Evolutionary conservation across 2,113 vertebrate species (phyloP), one percentile per base, ranked within the genome.

Genomic region (Mola mola): DNA sequence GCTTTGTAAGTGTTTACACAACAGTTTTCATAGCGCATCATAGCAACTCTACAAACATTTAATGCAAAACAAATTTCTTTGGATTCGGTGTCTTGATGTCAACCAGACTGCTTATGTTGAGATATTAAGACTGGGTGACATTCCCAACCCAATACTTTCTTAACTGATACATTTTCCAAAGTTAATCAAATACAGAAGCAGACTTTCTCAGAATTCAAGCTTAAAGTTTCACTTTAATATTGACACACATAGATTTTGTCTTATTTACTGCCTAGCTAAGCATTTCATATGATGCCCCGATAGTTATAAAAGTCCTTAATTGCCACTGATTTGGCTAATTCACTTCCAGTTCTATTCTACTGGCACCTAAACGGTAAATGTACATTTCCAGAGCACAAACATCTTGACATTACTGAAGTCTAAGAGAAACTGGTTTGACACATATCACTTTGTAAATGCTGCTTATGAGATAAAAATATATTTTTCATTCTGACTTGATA

Each of bases 1-100:
- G 63, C 72, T 85, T 79, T 80, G n/a, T 16, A 70, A 51, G 40
- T 42, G 17, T 55, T 60, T 48, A 11, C 50, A 50, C 46, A 49
- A n/a, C 28, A 64, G 8, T 9, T 21, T 49, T 62, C 43, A 21
- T 7, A n/a, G 33, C 66, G 33, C 8, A 21, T 34, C 37, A 52
- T 24, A 57, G 57, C 6, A 28, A 61, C n/a, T 25, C n/a, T 61
- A 63, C 41, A 69, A 40, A 73, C 26, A 52, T 40, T 68, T 29
- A 48, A 78, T 62, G 38, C 16, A 50, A 67, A 71, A 68, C 11
- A 29, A 50, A 50, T 19, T 87, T 68, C 82, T 85, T 78, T 59
- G 70, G 69, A 78, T 42, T 70, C 22, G 36, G 53, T 43, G 58
- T 53, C 17, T n/a, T 57, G 8, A 25, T 31, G 28, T 64, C 12